These are phyloP conservation scores for Ephestia elutella DNA, from an alignment of 1,140 invertebrate genomes.

Conservation along the genomic window DNA sequence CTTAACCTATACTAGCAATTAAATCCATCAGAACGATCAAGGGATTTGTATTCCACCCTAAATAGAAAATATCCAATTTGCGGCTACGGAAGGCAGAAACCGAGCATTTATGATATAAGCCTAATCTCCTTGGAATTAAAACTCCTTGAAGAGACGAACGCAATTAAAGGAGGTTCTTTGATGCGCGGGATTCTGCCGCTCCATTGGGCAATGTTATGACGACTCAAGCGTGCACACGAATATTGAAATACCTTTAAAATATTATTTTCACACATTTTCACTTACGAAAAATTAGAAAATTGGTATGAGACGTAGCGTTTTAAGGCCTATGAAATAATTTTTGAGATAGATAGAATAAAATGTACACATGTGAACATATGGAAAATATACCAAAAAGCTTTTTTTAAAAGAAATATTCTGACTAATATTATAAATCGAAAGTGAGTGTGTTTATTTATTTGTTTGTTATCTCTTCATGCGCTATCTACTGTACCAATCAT, in stretches of 20 bases:
- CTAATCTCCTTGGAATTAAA: conserved; percentile 15
- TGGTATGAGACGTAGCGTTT: too few relatives aligned
- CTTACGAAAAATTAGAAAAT: too few relatives aligned
- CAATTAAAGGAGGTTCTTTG: conserved; percentile 16
- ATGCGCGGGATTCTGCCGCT: conserved; percentile 14
- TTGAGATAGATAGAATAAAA: too few relatives aligned
- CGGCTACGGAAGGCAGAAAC: neutral
- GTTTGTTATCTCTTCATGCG: too few relatives aligned
- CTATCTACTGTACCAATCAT: too few relatives aligned
- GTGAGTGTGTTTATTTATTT: too few relatives aligned
- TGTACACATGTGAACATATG: too few relatives aligned
- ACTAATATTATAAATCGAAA: too few relatives aligned
- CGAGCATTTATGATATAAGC: conserved; percentile 11
- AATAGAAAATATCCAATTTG: neutral
- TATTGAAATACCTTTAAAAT: neutral
- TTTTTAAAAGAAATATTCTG: too few relatives aligned
- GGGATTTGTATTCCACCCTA: neutral
- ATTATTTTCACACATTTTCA: too few relatives aligned
- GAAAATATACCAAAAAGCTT: too few relatives aligned
- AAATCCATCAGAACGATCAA: neutral
- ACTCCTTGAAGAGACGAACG: conserved; percentile 12
- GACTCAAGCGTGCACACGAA: conserved; percentile 11
- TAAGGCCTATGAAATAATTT: too few relatives aligned
- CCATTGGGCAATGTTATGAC: conserved; percentile 10
- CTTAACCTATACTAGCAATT: neutral